Conservation (phyloP, 2,888 invertebrate genomes). For the Eueremaeus valkanovi region DNA sequence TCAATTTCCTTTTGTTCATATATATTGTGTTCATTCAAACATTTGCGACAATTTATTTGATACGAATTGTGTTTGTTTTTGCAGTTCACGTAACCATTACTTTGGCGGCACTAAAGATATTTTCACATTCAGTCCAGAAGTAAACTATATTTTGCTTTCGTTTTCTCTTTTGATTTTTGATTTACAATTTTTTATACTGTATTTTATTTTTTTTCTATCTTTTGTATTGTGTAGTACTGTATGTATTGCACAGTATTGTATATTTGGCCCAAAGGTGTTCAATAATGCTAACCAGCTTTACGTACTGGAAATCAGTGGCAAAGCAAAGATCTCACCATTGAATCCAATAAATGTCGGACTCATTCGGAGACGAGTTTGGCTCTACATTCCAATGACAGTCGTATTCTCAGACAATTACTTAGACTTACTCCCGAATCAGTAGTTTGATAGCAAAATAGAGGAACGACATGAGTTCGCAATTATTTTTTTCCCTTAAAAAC, state of each 20-base stretch:
- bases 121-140: background rate
- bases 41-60: conserved; percentile 24
- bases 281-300: conserved; percentile 10
- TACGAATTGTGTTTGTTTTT: conserved; percentile 28
- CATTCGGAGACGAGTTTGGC: background rate
- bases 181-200: conserved; percentile 14
- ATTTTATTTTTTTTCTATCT: too few relatives aligned
- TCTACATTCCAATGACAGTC: background rate
- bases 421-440: too few relatives aligned
- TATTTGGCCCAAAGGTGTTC: conserved; percentile 24
- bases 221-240: too few relatives aligned
- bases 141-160: conserved; percentile 9
- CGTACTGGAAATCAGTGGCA: background rate
- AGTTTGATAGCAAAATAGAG: too few relatives aligned
- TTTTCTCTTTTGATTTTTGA: conserved; percentile 12
- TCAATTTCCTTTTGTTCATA: background rate
- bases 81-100: conserved; percentile 11
- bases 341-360: conserved; percentile 32
- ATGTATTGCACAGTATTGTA: background rate
- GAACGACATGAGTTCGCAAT: too few relatives aligned
- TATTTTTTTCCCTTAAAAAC: too few relatives aligned
- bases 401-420: background rate
- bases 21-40: conserved; percentile 12
- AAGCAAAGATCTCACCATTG: background rate
- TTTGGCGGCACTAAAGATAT: background rate